These are phyloP conservation scores for Hylomyscus alleni DNA, from an alignment of 2,797 vertebrate genomes.

Conservation along the genomic window DNA sequence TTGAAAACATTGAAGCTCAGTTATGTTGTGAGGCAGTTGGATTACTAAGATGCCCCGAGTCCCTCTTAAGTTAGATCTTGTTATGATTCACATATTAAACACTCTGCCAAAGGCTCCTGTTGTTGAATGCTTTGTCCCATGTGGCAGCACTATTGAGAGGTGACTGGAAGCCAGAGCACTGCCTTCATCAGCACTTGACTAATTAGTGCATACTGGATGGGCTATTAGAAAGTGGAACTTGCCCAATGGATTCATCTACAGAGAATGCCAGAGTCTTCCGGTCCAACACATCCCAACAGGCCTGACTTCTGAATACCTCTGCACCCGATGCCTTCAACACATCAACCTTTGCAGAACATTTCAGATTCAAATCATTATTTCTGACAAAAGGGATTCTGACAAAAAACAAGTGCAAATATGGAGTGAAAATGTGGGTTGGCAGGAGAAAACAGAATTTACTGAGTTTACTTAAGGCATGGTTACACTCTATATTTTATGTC, in stretches of 20 bases:
- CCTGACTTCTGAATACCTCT: not conserved
- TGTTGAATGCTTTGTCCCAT: not conserved
- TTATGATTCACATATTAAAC: not conserved
- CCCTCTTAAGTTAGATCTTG: not conserved
- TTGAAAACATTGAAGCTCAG: conserved; percentile 24
- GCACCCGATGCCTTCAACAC: not conserved
- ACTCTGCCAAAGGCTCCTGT: not conserved
- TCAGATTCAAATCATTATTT: not conserved
- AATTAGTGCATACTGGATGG: not conserved
- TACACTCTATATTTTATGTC: not conserved
- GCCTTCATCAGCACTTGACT: not conserved
- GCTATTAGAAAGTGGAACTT: not conserved
- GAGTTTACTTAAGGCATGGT: not conserved
- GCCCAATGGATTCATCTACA: not conserved
- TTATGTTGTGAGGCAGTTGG: not conserved
- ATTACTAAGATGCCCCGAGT: conserved; percentile 1
- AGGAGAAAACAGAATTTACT: not conserved
- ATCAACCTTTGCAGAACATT: not conserved
- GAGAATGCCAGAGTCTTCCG: not conserved
- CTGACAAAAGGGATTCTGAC: not conserved
- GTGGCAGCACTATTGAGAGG: not conserved
- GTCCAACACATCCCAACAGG: not conserved
- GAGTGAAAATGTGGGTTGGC: not conserved
- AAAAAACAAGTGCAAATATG: not conserved
- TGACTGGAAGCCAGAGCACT: not conserved